Percentiles rank a stretch among this genome's conserved stretches.
These are phyloP conservation scores for Halichoerus grypus DNA, from an alignment of 2,113 vertebrate genomes.

Conservation along the genomic window DNA sequence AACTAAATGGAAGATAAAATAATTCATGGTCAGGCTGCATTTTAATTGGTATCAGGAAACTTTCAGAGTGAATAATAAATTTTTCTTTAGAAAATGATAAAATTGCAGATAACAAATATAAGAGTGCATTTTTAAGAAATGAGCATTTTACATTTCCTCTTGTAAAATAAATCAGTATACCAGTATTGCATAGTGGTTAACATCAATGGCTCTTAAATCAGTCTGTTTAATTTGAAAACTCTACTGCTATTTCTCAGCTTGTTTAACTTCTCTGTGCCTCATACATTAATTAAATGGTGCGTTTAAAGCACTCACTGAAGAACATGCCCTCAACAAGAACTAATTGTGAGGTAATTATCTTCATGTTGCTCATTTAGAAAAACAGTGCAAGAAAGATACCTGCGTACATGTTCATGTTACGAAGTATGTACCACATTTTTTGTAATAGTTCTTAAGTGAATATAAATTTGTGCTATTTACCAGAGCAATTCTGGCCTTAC, in stretches of 20 bases:
- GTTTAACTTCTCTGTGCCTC: not conserved
- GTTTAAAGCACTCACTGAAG: not conserved
- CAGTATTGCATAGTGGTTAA: not conserved
- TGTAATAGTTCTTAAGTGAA: not conserved
- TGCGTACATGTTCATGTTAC: not conserved
- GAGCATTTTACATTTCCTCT: not conserved
- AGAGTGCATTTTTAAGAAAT: not conserved
- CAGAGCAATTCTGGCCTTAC: not conserved
- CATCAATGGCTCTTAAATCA: not conserved
- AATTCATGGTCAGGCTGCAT: not conserved
- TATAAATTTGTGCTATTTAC: not conserved
- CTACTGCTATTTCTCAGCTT: not conserved
- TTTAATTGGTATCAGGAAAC: slow-evolving; percentile 18
- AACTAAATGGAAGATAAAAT: not conserved
- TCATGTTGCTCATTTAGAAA: not conserved
- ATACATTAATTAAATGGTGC: not conserved
- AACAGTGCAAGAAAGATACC: not conserved
- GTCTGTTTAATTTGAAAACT: not conserved
- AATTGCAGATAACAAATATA: not conserved
- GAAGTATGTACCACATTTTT: not conserved
- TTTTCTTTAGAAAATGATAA: slow-evolving; percentile 20
- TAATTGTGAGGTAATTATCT: not conserved
- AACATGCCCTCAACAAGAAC: not conserved
- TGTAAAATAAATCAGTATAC: not conserved
- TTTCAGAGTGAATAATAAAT: not conserved